Percentiles rank a stretch among this genome's conserved stretches.
Evolutionary conservation across 2,888 invertebrate species (phyloP).

Genomic region (Chromoteleia sp.): DNA sequence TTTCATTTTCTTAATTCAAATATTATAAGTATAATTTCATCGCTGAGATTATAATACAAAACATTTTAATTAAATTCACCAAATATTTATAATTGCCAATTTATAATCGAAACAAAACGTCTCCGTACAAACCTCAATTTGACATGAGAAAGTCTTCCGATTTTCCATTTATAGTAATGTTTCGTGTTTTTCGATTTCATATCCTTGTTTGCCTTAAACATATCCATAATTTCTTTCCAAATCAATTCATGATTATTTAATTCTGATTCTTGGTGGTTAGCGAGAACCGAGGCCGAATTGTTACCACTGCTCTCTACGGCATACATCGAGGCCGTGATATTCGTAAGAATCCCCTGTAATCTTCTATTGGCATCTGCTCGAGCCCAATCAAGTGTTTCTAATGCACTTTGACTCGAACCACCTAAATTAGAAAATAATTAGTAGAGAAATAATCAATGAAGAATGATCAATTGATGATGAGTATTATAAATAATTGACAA

Average conservation of each 20-base stretch:
- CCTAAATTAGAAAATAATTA: conserved; percentile 6
- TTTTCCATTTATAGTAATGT: conserved; percentile 91
- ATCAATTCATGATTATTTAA: conserved; percentile 86
- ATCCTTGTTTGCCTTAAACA: conserved; percentile 86
- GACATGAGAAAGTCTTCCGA: conserved; percentile 86
- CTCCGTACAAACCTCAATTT: conserved; percentile 90
- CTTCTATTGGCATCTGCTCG: conserved; percentile 79
- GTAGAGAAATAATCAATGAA: conserved; percentile 73
- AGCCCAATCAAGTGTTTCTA: conserved; percentile 37
- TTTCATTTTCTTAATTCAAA: too few species aligned
- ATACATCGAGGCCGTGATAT: conserved; percentile 72
- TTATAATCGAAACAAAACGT: too few species aligned
- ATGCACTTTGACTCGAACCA: conserved; percentile 31
- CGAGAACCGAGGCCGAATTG: conserved; percentile 73
- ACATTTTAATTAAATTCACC: too few species aligned
- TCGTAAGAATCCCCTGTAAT: conserved; percentile 78
- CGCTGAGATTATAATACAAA: too few species aligned
- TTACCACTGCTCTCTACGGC: conserved; percentile 67
- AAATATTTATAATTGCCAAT: too few species aligned
- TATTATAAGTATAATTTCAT: too few species aligned
- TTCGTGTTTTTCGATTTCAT: conserved; percentile 85
- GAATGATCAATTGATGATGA: too few species aligned
- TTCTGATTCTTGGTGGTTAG: conserved; percentile 86
- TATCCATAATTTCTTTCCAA: conserved; percentile 86
- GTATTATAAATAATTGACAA: too few species aligned